Base-by-base conservation (phyloP, 2,888 invertebrate species). In the Tiliacea aurago region DNA sequence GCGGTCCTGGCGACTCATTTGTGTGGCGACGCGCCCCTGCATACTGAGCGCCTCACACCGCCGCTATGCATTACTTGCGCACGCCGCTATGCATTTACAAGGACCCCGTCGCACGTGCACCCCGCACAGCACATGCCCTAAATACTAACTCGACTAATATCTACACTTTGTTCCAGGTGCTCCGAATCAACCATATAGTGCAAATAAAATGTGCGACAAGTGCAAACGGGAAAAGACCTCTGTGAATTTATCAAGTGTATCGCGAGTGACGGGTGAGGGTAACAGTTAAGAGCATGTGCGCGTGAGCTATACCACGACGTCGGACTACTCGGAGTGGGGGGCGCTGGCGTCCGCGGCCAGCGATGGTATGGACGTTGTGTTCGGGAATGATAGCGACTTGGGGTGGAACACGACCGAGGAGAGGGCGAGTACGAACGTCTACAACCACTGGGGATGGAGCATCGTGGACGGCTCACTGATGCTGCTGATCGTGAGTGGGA, bases 401-500 rank as follows among this genome's bases (percentile, higher is more conserved):
- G 91, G 88, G 86, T 93, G 93, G 92, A 94, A 95, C 90, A 89
- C 90, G 87, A 94, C 93, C 88, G 90, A 90, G 87, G 89, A 87
- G 90, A 84, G 90, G 89, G 76, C 86, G 90, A 78, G 84, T 85
- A 87, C 90, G 79, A 88, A 93, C 88, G 87, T 95, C 41, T 95
- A 96, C 91, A 95, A 96, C 91, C 95, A 94, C 90, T 96, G 96
- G 96, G 94, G 94, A 78, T 98, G 98, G 98, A 96, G 97, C 86
- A 95, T 97, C 84, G 93, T 97, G 73, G 98, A 98, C 93, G 96
- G 97, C 47, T 90, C 97, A 23, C 95, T 98, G 64, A 97, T 98
- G 92, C 87, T 97, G 73, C 94, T 97, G 76, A 98, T 98, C 83
- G 92, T 98, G 73, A 96, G 97, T 88, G 98, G 98, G 43, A 98